Evolutionary conservation across 1,140 invertebrate genomes (phyloP), one percentile per base, ranked within the genome.

Genomic region (Monomorium pharaonis): DNA sequence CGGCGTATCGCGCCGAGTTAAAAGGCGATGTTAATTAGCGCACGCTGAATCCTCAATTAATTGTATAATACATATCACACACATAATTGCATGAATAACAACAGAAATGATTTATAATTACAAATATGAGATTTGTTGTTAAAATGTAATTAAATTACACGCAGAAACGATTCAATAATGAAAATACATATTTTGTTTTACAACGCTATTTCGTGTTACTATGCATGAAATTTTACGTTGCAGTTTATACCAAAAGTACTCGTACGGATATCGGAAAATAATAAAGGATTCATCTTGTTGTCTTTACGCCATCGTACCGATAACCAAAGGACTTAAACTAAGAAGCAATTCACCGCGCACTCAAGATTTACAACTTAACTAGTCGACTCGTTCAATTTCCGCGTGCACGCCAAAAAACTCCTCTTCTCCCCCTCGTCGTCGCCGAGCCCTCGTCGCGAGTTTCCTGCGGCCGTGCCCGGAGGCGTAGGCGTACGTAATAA

Each of bases 401-500:
- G 62, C 87, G 85, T 87, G 87, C 60, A 67, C 70, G 70, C 85
- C 63, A 86, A 89, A 89, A 89, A 86, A 91, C 90, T 51, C 78
- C 88, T 72, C 47, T 69, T 83, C 62, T 51, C 62, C 54, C 69
- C 58, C 27, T 47, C 47, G 6, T 7, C 47, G 37, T 58, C 54
- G 16, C 42, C 33, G 27, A 51, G 54, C 47, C 72, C 63, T 83
- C 81, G 85, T 18, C 58, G 49, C 58, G 44, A 72, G 88, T 90
- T 90, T 90, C 88, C 86, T 88, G 74, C 89, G 86, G 86, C 80
- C 56, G 69, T 44, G 67, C 78, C 49, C 56, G 37, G 44, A 72
- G 70, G 84, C 88, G 89, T 90, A 85, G 86, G 86, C 86, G 89
- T 90, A 69, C 24, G 74, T 90, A 90, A 90, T 90, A 90, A 90